phyloP scores from a whole-genome alignment of 53 echinoderm and acorn worm species.

The Luidia sarsii region DNA sequence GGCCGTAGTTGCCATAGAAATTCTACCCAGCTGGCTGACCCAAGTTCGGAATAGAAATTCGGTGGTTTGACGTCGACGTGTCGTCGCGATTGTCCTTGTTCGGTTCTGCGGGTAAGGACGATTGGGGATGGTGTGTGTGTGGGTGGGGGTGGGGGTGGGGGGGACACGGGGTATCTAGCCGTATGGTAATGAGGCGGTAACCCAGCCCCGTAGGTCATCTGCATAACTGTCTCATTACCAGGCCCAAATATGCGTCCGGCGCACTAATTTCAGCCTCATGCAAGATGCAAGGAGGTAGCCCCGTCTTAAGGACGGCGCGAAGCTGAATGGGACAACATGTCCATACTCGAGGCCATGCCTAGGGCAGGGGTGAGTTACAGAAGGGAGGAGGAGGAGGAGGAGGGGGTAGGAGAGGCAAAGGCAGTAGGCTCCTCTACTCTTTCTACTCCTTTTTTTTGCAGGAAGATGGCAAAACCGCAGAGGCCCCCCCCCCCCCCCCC shows the following conservation, averaged over 20 bases:
- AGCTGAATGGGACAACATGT: slow-evolving; percentile 34
- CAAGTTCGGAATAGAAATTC: too few relatives aligned
- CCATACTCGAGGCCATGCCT: slow-evolving; percentile 44
- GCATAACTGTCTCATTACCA: slow-evolving; percentile 55
- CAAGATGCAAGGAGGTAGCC: slow-evolving; percentile 27
- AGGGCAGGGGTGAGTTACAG: neutral
- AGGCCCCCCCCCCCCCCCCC: too few relatives aligned
- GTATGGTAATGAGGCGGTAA: slow-evolving; percentile 42
- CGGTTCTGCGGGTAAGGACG: too few relatives aligned
- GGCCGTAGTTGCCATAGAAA: too few relatives aligned
- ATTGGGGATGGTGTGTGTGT: too few relatives aligned
- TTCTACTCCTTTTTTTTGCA: neutral
- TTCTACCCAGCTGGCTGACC: too few relatives aligned
- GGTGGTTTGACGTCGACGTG: too few relatives aligned
- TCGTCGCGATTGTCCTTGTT: too few relatives aligned
- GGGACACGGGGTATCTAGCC: slow-evolving; percentile 4
- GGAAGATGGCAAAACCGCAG: neutral
- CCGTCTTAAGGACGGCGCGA: neutral
- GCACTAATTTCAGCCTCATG: slow-evolving; percentile 58
- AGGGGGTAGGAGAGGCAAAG: neutral
- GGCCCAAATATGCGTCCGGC: slow-evolving; percentile 40
- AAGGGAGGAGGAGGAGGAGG: neutral
- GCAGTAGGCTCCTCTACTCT: too few relatives aligned
- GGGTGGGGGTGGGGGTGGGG: too few relatives aligned
- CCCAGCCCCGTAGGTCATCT: slow-evolving; percentile 35